Evolutionary conservation across 2,113 vertebrate species (phyloP).

Genomic region (Toxotes jaculatrix): DNA sequence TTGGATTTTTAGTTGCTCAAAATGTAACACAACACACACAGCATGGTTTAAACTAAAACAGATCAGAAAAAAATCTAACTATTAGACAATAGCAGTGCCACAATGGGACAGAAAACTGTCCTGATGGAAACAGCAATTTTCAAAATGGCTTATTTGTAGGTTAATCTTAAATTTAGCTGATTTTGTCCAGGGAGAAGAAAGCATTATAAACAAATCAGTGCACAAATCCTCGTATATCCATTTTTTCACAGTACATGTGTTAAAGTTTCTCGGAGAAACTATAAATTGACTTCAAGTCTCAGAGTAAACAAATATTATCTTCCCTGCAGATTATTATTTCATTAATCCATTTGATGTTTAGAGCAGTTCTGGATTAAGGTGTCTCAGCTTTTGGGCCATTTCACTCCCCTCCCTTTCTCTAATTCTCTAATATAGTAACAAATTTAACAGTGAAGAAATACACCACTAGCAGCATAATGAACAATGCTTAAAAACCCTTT

Average conservation of each 20-base stretch:
- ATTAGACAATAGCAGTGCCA: slow-evolving; percentile 26
- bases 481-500: slow-evolving; percentile 41
- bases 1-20: slow-evolving; percentile 8
- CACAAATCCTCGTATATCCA: not conserved
- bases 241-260: slow-evolving; percentile 12
- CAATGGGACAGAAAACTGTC: slow-evolving; percentile 29
- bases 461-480: slow-evolving; percentile 41
- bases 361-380: slow-evolving; percentile 52
- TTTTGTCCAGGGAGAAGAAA: slow-evolving; percentile 34
- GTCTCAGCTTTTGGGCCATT: slow-evolving; percentile 34
- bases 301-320: slow-evolving; percentile 42
- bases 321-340: slow-evolving; percentile 56
- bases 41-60: slow-evolving; percentile 22
- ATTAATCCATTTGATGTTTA: slow-evolving; percentile 60
- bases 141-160: slow-evolving; percentile 39
- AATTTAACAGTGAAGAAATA: slow-evolving; percentile 43
- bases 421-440: slow-evolving; percentile 47
- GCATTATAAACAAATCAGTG: slow-evolving; percentile 5
- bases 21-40: not conserved
- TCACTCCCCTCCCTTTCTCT: slow-evolving; percentile 22
- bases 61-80: slow-evolving; percentile 9
- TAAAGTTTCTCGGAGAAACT: slow-evolving; percentile 24
- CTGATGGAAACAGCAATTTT: slow-evolving; percentile 49
- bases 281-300: slow-evolving; percentile 18
- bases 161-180: slow-evolving; percentile 40